phyloP scores from a whole-genome alignment of 1,140 invertebrate genomes.

The Bombus soroeensis region DNA sequence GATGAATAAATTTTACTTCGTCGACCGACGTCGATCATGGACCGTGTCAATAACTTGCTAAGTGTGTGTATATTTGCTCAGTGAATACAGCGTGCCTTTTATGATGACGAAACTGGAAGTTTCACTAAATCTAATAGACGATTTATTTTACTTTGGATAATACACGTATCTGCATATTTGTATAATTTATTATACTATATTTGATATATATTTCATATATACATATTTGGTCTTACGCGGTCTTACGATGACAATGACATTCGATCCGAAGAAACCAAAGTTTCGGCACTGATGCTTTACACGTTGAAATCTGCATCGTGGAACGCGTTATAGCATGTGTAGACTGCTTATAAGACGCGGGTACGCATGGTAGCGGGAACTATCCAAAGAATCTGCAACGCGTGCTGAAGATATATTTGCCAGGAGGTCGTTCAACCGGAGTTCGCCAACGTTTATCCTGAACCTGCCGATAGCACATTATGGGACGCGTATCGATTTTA shows the following conservation, averaged over 20 bases:
- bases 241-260: too few species aligned
- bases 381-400: not conserved
- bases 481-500: slow-evolving; percentile 8
- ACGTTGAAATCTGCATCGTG: not conserved
- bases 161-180: too few species aligned
- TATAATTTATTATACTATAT: too few species aligned
- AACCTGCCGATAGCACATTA: slow-evolving; percentile 8
- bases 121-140: too few species aligned
- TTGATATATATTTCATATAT: too few species aligned
- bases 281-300: not conserved
- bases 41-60: not conserved
- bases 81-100: too few species aligned
- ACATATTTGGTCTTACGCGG: too few species aligned
- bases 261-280: too few species aligned
- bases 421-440: not conserved
- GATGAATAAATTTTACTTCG: not conserved
- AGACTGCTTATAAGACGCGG: not conserved
- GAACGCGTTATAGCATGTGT: not conserved
- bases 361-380: not conserved
- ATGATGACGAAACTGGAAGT: too few species aligned
- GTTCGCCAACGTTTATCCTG: not conserved
- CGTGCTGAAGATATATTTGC: not conserved
- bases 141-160: too few species aligned
- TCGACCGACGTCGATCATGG: not conserved
- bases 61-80: not conserved